Percentiles rank a stretch among this genome's conserved stretches.
Conservation (phyloP, 2,797 vertebrate species). For the Bovichtus diacanthus region DNA sequence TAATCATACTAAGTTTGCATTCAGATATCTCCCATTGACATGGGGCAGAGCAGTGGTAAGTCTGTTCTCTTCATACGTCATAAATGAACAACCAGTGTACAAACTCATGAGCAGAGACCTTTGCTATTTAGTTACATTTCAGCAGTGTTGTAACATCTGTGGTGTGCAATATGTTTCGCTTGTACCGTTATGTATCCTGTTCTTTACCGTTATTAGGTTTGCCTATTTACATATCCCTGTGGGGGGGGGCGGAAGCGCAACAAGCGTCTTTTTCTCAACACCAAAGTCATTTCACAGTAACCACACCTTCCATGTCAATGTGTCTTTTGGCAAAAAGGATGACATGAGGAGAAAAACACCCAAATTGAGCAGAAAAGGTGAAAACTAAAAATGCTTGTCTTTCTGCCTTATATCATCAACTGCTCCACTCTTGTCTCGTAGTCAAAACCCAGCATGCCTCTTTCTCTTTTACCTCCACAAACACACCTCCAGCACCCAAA, state of each 20-base stretch:
- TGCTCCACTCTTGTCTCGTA: background rate
- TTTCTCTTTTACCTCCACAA: too few relatives aligned
- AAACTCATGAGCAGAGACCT: constrained; percentile 26
- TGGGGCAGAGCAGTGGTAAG: background rate
- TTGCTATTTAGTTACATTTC: background rate
- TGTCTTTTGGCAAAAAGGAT: background rate
- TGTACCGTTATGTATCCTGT: accelerated
- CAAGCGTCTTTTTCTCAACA: too few relatives aligned
- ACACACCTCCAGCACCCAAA: background rate
- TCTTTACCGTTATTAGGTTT: constrained; percentile 14
- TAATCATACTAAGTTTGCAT: background rate
- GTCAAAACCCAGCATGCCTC: background rate
- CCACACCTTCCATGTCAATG: background rate
- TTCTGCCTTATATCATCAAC: background rate
- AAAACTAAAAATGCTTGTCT: background rate
- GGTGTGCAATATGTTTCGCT: background rate
- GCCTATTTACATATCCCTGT: background rate
- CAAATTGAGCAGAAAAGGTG: background rate
- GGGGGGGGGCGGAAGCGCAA: too few relatives aligned
- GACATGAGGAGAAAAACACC: background rate
- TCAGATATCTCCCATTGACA: background rate
- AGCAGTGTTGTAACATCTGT: background rate
- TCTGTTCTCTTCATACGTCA: background rate
- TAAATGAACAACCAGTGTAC: constrained; percentile 52
- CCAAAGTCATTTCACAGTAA: background rate